Conservation (phyloP, 1,140 invertebrate genomes). For the Adelges cooleyi region DNA sequence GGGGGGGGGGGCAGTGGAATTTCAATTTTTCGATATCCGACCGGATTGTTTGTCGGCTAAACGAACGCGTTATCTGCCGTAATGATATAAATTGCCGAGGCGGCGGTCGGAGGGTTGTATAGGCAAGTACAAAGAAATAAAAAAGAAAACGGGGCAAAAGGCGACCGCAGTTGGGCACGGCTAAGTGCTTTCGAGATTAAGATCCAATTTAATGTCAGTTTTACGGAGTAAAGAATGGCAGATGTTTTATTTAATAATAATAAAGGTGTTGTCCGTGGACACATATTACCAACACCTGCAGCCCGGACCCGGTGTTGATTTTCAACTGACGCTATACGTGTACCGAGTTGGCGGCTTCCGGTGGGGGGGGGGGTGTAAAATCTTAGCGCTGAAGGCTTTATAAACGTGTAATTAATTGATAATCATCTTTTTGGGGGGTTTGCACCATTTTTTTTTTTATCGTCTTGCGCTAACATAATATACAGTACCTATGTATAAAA, state of each 20-base stretch:
- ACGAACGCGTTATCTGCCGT: not conserved
- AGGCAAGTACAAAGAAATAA: no score
- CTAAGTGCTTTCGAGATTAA: slow-evolving; percentile 16
- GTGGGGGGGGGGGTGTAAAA: not conserved
- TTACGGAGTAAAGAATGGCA: slow-evolving; percentile 13
- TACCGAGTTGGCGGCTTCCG: not conserved
- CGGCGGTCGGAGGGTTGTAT: no score
- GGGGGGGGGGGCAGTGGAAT: no score
- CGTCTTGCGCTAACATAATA: no score
- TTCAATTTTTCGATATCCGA: no score
- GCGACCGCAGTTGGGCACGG: no score
- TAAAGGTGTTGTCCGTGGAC: slow-evolving; percentile 14
- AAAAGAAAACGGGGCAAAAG: not conserved
- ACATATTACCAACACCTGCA: not conserved
- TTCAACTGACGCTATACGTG: not conserved
- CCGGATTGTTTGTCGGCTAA: not conserved
- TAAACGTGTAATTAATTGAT: slow-evolving; percentile 28
- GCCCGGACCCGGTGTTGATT: slow-evolving; percentile 20
- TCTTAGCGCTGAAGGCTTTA: slow-evolving; percentile 18
- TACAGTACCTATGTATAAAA: no score
- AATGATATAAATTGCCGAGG: no score
- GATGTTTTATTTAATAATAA: slow-evolving; percentile 29
- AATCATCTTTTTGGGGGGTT: slow-evolving; percentile 17
- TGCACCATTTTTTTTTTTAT: not conserved
- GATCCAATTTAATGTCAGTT: slow-evolving; percentile 11